A percentile compares a stretch with the other conserved stretches of the same genome.
Evolutionary conservation across 2,888 invertebrate genomes (phyloP).

Genomic region (Diogma glabrata): DNA sequence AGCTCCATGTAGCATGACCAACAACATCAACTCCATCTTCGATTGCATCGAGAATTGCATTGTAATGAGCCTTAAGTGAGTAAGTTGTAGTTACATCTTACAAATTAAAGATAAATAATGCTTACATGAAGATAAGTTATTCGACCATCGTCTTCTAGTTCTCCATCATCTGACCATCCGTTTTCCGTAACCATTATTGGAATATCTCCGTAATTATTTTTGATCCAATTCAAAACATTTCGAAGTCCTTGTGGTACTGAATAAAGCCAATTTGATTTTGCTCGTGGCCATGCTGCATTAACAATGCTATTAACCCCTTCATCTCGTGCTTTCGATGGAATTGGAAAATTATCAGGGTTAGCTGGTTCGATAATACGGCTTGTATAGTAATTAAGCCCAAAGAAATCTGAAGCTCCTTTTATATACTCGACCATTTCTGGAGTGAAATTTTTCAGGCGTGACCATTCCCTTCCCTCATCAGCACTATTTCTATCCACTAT

Average conservation of each 20-base stretch:
- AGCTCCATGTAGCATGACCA: neutral
- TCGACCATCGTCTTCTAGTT: neutral
- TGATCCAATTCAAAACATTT: neutral
- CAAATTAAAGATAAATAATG: no score
- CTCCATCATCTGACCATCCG: constrained; percentile 4
- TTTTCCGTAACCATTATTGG: neutral
- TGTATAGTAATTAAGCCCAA: constrained; percentile 28
- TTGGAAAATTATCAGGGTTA: neutral
- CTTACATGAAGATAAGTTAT: neutral
- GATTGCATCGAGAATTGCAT: neutral
- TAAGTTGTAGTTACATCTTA: no score
- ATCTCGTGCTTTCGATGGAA: neutral
- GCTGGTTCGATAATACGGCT: constrained; percentile 19
- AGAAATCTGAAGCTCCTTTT: constrained; percentile 25
- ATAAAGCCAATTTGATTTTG: neutral
- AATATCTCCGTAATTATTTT: neutral
- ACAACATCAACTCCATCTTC: neutral
- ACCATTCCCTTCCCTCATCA: constrained; percentile 26
- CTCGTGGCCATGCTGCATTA: neutral
- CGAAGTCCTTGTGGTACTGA: neutral
- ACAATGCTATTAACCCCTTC: neutral
- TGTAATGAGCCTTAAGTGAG: constrained; percentile 1
- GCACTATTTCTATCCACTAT: constrained; percentile 26
- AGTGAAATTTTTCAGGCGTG: constrained; percentile 21
- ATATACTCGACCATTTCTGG: neutral